phyloP scores from a whole-genome alignment of 2,888 invertebrate species.

The Chrysolina americana region DNA sequence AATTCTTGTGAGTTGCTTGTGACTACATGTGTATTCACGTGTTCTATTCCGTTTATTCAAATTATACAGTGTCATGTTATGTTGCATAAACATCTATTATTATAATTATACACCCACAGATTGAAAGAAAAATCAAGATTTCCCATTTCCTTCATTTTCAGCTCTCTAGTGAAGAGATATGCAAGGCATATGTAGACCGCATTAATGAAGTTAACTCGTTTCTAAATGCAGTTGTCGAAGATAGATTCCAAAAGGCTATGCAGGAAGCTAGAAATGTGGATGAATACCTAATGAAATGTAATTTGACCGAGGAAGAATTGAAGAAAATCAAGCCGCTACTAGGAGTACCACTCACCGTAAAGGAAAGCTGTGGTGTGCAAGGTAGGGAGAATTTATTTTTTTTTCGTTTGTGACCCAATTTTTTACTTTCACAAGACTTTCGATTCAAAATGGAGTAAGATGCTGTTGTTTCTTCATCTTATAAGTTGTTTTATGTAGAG shows the following conservation, averaged over 20 bases:
- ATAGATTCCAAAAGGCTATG: conserved; percentile 82
- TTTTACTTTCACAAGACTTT: not conserved
- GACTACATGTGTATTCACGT: no score
- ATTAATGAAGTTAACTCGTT: conserved; percentile 84
- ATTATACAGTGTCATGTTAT: no score
- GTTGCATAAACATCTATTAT: no score
- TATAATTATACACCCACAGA: no score
- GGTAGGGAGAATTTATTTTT: conserved; percentile 70
- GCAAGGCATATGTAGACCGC: conserved; percentile 81
- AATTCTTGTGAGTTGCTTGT: no score
- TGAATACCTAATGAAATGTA: conserved; percentile 59
- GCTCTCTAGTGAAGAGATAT: conserved; percentile 80
- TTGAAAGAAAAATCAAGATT: no score
- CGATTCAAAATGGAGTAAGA: no score
- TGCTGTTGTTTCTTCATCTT: no score
- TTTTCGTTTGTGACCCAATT: not conserved
- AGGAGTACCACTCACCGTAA: conserved; percentile 87
- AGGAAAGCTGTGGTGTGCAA: conserved; percentile 83
- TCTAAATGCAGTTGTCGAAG: conserved; percentile 85
- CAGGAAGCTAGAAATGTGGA: conserved; percentile 82
- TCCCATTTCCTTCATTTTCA: conserved; percentile 70
- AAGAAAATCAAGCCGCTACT: conserved; percentile 76
- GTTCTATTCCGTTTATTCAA: no score
- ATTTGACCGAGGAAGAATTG: conserved; percentile 53
- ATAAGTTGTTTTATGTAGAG: no score